Percentiles rank a stretch among this genome's conserved stretches.
These are phyloP conservation scores for Chiloscyllium plagiosum DNA, from an alignment of 2,113 vertebrate genomes.

Conservation along the genomic window DNA sequence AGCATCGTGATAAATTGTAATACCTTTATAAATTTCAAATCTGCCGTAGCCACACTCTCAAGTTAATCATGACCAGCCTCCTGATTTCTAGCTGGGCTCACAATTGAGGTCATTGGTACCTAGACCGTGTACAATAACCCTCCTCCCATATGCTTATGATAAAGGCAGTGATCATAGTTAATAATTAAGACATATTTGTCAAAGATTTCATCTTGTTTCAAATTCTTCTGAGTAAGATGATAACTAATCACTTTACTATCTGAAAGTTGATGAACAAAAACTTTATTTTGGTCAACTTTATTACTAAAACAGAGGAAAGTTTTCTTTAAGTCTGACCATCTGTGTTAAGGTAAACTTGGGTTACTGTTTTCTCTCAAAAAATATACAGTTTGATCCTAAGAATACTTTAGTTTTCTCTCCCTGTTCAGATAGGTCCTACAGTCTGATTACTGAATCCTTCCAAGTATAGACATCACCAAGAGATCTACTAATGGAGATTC, in stretches of 20 bases:
- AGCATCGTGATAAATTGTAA: not conserved
- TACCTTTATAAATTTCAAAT: not conserved
- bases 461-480: not conserved
- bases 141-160: not conserved
- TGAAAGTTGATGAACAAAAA: not conserved
- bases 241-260: not conserved
- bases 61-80: not conserved
- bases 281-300: not conserved
- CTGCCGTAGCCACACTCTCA: not conserved
- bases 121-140: not conserved
- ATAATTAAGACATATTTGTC: not conserved
- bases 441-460: not conserved
- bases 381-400: not conserved
- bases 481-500: not conserved
- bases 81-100: not conserved
- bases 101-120: not conserved
- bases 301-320: not conserved
- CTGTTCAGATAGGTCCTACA: not conserved
- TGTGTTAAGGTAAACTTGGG: not conserved
- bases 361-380: not conserved
- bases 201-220: not conserved
- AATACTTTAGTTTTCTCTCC: not conserved
- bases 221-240: not conserved
- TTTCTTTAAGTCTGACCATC: not conserved
- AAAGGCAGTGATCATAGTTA: not conserved